Evolutionary conservation across 2,888 invertebrate species (phyloP), one percentile per base, ranked within the genome.

Genomic region (Epinotia brunnichana): DNA sequence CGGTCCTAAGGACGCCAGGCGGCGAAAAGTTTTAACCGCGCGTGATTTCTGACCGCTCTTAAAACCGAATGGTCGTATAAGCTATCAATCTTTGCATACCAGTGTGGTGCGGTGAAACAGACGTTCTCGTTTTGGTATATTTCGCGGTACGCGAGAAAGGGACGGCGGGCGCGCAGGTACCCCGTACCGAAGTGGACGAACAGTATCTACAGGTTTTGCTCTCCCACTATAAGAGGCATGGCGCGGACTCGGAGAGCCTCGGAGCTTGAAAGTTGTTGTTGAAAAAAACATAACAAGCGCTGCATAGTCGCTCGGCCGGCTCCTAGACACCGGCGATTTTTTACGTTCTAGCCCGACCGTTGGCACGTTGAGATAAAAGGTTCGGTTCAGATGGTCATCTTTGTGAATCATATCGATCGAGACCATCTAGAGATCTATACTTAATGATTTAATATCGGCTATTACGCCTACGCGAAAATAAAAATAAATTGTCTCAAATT

Each of bases 21-120:
- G 87, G 91, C 91, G 91, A 92, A 93, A 93, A 91, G 83, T 91
- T 78, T 74, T 89, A 90, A 88, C 90, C 90, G 92, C 88, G 91
- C 93, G 92, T 92, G 93, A 93, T 93, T 93, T 92, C 93, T 90
- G 85, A 85, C 87, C 88, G 90, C 89, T 90, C 90, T 91, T 90
- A 91, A 90, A 92, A 91, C 89, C 93, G 88, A 93, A 93, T 92
- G 92, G 93, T 91, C 93, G 87, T 92, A 93, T 90, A 92, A 89
- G 90, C 92, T 93, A 92, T 92, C 92, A 92, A 92, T 93, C 93
- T 93, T 93, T 92, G 92, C 93, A 93, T 93, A 93, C 93, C 92
- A 92, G 91, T 89, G 90, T 90, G 86, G 90, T 88, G 84, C 81
- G 88, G 85, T 90, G 92, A 92, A 86, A 92, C 87, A 83, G 90